Evolutionary conservation across 35 echinoderm and acorn worm genomes (phyloP).

Genomic region (Ptychodera flava): DNA sequence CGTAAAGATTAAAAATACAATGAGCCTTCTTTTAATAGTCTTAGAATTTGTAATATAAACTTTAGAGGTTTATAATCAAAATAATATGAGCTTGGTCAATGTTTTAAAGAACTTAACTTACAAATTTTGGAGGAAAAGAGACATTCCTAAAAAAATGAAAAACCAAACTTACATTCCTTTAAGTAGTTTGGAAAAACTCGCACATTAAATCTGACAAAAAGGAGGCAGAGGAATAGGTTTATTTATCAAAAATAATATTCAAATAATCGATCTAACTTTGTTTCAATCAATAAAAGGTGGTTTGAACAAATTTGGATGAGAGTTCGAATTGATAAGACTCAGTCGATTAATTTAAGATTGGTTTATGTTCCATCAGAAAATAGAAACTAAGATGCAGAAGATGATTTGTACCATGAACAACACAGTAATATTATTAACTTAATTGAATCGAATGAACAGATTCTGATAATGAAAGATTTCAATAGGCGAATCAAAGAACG

Average conservation of each 20-base stretch:
- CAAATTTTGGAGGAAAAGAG: constrained; percentile 10
- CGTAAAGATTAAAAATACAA: too few species aligned
- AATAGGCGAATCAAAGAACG: background rate
- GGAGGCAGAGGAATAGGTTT: constrained; percentile 26
- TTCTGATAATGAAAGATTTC: constrained; percentile 5
- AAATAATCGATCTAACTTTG: constrained; percentile 11
- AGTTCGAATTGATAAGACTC: background rate
- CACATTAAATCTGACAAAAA: background rate
- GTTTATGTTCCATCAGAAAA: constrained; percentile 21
- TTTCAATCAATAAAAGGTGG: constrained; percentile 5
- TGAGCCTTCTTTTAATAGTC: background rate
- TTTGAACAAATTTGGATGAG: constrained; percentile 26
- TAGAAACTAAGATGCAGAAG: background rate
- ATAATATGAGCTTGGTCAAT: constrained; percentile 6
- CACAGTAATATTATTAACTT: background rate
- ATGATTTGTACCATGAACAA: constrained; percentile 10
- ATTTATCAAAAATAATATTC: constrained; percentile 6
- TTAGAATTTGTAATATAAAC: constrained; percentile 21
- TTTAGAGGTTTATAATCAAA: constrained; percentile 16
- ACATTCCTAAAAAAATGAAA: constrained; percentile 20
- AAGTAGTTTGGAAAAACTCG: constrained; percentile 29
- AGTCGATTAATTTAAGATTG: background rate
- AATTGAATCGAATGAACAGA: background rate
- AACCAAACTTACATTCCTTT: background rate
- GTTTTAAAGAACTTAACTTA: constrained; percentile 11